Conservation (phyloP, 2,113 vertebrate species). For the Progne subis region DNA sequence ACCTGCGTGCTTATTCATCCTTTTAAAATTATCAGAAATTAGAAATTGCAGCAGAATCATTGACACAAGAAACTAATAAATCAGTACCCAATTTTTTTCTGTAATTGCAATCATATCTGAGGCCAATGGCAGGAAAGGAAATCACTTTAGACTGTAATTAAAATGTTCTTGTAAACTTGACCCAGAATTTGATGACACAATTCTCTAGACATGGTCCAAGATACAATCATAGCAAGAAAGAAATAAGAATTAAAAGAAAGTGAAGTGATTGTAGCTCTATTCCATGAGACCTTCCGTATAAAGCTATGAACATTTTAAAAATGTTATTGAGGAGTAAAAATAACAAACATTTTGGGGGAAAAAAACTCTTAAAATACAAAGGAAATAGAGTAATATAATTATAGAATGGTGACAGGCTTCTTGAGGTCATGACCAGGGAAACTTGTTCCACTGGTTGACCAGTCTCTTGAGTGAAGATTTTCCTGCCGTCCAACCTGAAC, state of each 20-base stretch:
- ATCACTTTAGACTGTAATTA: neutral
- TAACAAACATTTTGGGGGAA: neutral
- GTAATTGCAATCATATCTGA: neutral
- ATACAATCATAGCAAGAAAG: neutral
- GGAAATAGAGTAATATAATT: neutral
- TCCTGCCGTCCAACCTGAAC: neutral
- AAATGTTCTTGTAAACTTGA: neutral
- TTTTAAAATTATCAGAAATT: neutral
- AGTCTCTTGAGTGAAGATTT: neutral
- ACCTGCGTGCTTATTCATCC: neutral
- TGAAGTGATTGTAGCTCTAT: neutral
- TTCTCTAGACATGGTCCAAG: neutral
- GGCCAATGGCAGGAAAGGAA: neutral
- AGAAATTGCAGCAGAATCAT: neutral
- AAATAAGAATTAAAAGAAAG: neutral
- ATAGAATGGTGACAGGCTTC: neutral
- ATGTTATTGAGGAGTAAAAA: neutral
- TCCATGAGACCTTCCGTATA: neutral
- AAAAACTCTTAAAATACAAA: neutral
- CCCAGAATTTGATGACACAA: neutral
- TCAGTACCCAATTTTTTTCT: neutral
- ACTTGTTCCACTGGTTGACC: neutral
- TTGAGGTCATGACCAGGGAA: neutral
- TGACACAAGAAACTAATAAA: neutral
- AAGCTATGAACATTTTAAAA: neutral